Conservation (phyloP, 1,140 invertebrate genomes). For the Caenorhabditis brenneri region DNA sequence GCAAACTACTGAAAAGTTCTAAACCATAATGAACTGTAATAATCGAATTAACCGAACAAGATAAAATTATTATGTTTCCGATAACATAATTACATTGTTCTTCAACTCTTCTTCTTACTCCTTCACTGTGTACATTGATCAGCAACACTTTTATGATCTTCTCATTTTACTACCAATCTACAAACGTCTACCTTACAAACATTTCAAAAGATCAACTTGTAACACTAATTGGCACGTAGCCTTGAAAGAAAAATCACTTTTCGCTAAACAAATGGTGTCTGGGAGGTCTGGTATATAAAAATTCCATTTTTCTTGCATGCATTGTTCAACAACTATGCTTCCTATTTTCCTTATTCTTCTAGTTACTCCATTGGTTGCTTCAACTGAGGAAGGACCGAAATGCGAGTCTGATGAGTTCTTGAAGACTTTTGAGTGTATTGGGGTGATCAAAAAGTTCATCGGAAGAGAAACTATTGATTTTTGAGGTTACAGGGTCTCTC, state of each 20-base stretch:
- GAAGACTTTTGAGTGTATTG: not conserved
- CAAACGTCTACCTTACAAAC: not conserved
- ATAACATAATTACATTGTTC: too few species aligned
- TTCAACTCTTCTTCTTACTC: not conserved
- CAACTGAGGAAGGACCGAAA: not conserved
- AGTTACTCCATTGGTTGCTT: not conserved
- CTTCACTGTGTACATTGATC: not conserved
- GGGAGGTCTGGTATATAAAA: not conserved
- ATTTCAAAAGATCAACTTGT: not conserved
- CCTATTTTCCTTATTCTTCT: not conserved
- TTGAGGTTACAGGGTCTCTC: not conserved
- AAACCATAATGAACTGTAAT: too few species aligned
- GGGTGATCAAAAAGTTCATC: not conserved
- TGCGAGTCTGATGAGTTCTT: not conserved
- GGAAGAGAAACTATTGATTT: too few species aligned
- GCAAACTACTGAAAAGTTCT: too few species aligned
- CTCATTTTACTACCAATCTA: too few species aligned
- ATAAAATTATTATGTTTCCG: too few species aligned
- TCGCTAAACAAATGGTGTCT: not conserved
- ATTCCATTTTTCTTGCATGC: not conserved
- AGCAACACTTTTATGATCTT: not conserved
- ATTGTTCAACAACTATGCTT: not conserved
- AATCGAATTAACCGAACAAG: too few species aligned
- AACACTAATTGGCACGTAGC: not conserved
- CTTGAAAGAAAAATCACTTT: not conserved